phyloP scores from a whole-genome alignment of 2,113 vertebrate species.

The Lichenostomus cassidix region DNA sequence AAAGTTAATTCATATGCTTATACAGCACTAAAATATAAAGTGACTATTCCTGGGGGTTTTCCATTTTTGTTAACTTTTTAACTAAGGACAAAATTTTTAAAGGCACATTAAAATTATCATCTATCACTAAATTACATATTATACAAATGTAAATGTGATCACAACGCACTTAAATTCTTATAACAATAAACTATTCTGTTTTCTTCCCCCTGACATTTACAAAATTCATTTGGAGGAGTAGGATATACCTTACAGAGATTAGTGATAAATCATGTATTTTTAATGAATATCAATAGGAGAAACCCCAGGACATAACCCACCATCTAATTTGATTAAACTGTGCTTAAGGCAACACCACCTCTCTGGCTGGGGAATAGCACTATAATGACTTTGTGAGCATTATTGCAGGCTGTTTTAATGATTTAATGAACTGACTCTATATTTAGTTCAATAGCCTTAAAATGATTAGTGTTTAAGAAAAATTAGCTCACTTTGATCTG shows the following conservation, averaged over 20 bases:
- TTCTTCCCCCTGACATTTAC: constrained; percentile 82
- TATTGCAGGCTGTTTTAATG: constrained; percentile 90
- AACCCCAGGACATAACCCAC: constrained; percentile 89
- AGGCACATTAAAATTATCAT: constrained; percentile 75
- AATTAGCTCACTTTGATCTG: constrained; percentile 87
- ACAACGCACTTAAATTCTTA: constrained; percentile 74
- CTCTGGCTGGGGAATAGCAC: constrained; percentile 86
- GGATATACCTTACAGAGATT: constrained; percentile 86
- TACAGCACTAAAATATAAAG: constrained; percentile 27
- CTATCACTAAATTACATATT: constrained; percentile 75
- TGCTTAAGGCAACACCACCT: constrained; percentile 90
- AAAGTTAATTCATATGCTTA: constrained; percentile 50
- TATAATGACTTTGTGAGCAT: constrained; percentile 92
- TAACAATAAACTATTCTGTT: constrained; percentile 82
- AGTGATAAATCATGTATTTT: constrained; percentile 94
- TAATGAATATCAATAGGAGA: constrained; percentile 94
- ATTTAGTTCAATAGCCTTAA: constrained; percentile 88
- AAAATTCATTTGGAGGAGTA: constrained; percentile 83
- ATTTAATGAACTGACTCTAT: constrained; percentile 91
- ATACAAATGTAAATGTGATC: constrained; percentile 82
- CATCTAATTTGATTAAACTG: constrained; percentile 95
- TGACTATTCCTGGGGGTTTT: constrained; percentile 65
- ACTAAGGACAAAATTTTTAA: constrained; percentile 71
- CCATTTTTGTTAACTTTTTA: constrained; percentile 72
- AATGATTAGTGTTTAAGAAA: constrained; percentile 91